Base-by-base conservation (phyloP, 2,797 vertebrate genomes). In the Gastrophryne carolinensis region DNA sequence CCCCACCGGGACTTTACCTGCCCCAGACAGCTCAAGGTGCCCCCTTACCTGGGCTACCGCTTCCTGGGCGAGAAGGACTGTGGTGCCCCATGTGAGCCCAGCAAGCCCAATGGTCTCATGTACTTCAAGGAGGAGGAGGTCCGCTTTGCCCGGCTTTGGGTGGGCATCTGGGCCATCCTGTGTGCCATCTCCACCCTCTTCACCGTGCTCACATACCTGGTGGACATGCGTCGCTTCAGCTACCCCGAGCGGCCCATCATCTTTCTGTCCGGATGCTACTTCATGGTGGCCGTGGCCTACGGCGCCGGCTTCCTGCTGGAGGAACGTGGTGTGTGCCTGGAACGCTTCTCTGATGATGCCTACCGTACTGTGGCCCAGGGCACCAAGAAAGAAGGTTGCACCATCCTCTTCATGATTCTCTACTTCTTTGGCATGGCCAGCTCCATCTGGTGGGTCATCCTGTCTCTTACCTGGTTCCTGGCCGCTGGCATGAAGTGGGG, bases 401-500 rank as follows among this genome's bases (percentile, higher is more conserved):
- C 97, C 67, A 90, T 95, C 44, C 92, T 97, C 67, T 98, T 98
- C 87, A 93, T 95, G 91, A 89, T 97, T 39, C 92, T 96, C 24
- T 97, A 98, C 83, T 98, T 97, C 80, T 98, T 97, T 0, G 87
- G 94, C 78, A 95, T 95, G 96, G 95, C 96, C 73, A 93, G 94
- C 83, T 94, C 95, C 76, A 91, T 95, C 80, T 98, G 96, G 96
- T 97, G 96, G 96, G 93, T 98, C 60, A 88, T 98, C 72, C 86
- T 98, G 56, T 93, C 95, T 0, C 92, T 98, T 67, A 93, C 93
- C 19, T 98, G 96, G 96, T 98, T 98, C 83, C 90, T 98, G 79
- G 94, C 96, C 0, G 94, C 96, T 0, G 97, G 97, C 35, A 98
- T 98, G 96, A 99, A 99, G 82, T 99, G 97, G 97, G 97, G 97